Conservation (phyloP, 2,797 vertebrate genomes). For the Lithobates sylvaticus region DNA sequence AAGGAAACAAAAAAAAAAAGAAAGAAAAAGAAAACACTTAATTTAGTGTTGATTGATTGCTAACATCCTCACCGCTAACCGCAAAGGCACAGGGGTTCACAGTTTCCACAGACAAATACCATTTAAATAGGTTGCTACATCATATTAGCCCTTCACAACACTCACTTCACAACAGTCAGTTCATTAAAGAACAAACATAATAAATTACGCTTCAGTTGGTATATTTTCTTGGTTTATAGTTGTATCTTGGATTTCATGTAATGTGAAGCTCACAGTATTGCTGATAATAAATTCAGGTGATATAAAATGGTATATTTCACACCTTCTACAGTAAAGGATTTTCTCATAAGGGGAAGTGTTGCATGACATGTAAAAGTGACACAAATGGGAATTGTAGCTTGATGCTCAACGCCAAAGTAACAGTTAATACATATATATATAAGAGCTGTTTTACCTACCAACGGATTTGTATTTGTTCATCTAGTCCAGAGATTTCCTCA, state of each 20-base stretch:
- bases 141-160: not conserved
- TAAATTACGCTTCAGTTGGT: not conserved
- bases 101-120: constrained; percentile 29
- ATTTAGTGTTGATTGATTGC: constrained; percentile 38
- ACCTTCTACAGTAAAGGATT: not conserved
- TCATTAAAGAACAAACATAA: not conserved
- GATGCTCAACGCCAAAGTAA: too few species aligned
- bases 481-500: too few species aligned
- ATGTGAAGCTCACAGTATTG: not conserved
- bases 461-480: too few species aligned
- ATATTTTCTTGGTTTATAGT: not conserved
- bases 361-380: not conserved
- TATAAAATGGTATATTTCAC: not conserved
- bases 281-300: not conserved
- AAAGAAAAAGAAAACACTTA: not conserved
- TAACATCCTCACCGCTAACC: not conserved
- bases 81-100: constrained; percentile 18
- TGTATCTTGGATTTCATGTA: not conserved
- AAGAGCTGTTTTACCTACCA: too few species aligned
- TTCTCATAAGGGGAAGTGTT: not conserved
- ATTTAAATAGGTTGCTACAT: constrained; percentile 31
- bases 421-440: too few species aligned
- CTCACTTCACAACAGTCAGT: constrained; percentile 8
- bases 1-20: not conserved
- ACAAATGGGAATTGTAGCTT: not conserved